A percentile compares a stretch with the other conserved stretches of the same genome.
These are phyloP conservation scores for Plusia festucae DNA, from an alignment of 2,888 invertebrate genomes.

Conservation along the genomic window DNA sequence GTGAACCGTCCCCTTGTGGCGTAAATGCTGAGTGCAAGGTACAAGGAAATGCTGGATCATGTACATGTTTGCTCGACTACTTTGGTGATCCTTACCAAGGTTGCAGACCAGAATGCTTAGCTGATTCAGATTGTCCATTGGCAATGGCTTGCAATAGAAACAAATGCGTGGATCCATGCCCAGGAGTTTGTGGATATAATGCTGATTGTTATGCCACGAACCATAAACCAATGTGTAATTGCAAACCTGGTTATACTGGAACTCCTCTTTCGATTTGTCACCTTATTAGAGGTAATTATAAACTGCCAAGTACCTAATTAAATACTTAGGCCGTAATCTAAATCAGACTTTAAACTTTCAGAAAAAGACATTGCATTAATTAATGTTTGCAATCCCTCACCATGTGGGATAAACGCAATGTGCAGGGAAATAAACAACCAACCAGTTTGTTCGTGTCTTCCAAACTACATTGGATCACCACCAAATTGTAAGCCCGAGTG, in stretches of 20 bases:
- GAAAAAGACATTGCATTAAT: constrained; percentile 73
- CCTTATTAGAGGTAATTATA: constrained; percentile 74
- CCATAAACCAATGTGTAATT: constrained; percentile 91
- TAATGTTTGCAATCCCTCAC: constrained; percentile 92
- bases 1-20: constrained; percentile 91
- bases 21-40: constrained; percentile 93
- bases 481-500: constrained; percentile 91
- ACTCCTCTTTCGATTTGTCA: constrained; percentile 90
- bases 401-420: constrained; percentile 92
- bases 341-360: constrained; percentile 62
- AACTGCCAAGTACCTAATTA: constrained; percentile 3
- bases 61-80: constrained; percentile 92
- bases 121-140: constrained; percentile 91
- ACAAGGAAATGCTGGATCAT: constrained; percentile 92
- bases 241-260: constrained; percentile 90
- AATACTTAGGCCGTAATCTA: constrained; percentile 10
- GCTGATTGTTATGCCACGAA: constrained; percentile 91
- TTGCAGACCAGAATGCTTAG: constrained; percentile 92
- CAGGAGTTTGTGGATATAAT: constrained; percentile 92
- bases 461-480: constrained; percentile 91
- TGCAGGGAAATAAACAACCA: constrained; percentile 92
- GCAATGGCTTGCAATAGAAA: constrained; percentile 90
- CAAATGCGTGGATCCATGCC: constrained; percentile 92
- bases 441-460: constrained; percentile 92
- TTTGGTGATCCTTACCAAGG: constrained; percentile 94